A percentile compares a stretch with the other conserved stretches of the same genome.
Evolutionary conservation across 2,113 vertebrate species (phyloP).

Genomic region (Ochotona curzoniae): DNA sequence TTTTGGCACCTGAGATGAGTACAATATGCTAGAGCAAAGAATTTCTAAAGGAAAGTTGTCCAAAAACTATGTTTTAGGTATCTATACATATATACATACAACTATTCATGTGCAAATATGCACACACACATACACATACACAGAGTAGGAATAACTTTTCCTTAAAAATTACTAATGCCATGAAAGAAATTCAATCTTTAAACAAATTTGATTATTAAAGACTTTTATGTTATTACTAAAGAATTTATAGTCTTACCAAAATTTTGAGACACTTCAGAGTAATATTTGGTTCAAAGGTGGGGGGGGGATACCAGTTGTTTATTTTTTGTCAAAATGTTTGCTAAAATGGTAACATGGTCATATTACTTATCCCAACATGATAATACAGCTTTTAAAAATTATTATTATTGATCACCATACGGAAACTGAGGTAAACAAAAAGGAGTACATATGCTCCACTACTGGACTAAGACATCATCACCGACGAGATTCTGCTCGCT

Average conservation of each 20-base stretch:
- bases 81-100: constrained; percentile 55
- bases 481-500: not conserved
- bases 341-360: not conserved
- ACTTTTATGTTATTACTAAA: constrained; percentile 21
- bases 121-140: constrained; percentile 20
- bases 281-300: not conserved
- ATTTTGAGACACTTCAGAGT: constrained; percentile 25
- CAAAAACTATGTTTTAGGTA: constrained; percentile 45
- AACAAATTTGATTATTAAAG: constrained; percentile 21
- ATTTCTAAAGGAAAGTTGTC: constrained; percentile 23
- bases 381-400: not conserved
- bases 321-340: constrained; percentile 18
- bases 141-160: constrained; percentile 5
- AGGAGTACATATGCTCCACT: not conserved
- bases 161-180: constrained; percentile 46
- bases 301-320: not conserved
- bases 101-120: constrained; percentile 50
- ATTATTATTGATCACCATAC: not conserved
- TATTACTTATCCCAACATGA: not conserved
- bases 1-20: constrained; percentile 78
- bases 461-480: not conserved
- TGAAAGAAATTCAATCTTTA: constrained; percentile 37
- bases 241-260: constrained; percentile 38
- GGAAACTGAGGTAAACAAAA: not conserved
- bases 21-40: constrained; percentile 59